These are phyloP conservation scores for Halcyon leucocephala DNA, from an alignment of 2,797 vertebrate species.

Conservation along the genomic window DNA sequence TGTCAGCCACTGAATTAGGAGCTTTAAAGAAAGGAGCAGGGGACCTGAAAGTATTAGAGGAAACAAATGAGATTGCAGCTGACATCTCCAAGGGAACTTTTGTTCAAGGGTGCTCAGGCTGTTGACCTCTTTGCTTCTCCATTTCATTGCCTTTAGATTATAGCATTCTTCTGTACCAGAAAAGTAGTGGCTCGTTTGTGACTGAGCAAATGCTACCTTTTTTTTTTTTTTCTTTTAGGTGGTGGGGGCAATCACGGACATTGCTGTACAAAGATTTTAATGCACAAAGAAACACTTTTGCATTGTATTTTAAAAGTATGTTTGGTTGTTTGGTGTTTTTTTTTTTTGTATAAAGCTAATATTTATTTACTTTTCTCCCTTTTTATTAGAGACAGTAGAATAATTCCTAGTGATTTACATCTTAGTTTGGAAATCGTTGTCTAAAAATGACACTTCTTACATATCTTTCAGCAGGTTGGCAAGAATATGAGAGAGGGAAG, in stretches of 20 bases:
- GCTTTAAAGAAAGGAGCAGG: conserved; percentile 69
- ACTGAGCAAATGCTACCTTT: neutral
- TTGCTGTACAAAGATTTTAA: neutral
- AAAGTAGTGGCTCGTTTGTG: conserved; percentile 36
- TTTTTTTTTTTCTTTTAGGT: neutral
- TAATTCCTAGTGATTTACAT: neutral
- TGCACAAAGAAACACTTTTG: neutral
- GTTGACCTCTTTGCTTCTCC: conserved; percentile 85
- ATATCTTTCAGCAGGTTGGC: neutral
- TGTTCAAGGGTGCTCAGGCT: conserved; percentile 84
- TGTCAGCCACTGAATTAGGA: conserved; percentile 57
- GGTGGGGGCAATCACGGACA: neutral
- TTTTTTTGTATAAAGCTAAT: neutral
- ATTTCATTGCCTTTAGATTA: conserved; percentile 78
- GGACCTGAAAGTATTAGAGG: conserved; percentile 70
- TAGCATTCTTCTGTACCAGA: conserved; percentile 71
- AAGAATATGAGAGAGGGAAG: neutral
- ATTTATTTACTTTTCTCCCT: neutral
- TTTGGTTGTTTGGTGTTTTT: accelerated
- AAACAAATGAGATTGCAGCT: conserved; percentile 79
- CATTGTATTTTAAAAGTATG: neutral
- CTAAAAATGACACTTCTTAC: neutral
- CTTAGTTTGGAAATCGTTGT: neutral
- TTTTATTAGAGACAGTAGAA: neutral
- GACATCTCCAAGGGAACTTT: conserved; percentile 85